Percentiles rank a stretch among this genome's conserved stretches.
Conservation (phyloP, 2,113 vertebrate species). For the Lethenteron reissneri region DNA sequence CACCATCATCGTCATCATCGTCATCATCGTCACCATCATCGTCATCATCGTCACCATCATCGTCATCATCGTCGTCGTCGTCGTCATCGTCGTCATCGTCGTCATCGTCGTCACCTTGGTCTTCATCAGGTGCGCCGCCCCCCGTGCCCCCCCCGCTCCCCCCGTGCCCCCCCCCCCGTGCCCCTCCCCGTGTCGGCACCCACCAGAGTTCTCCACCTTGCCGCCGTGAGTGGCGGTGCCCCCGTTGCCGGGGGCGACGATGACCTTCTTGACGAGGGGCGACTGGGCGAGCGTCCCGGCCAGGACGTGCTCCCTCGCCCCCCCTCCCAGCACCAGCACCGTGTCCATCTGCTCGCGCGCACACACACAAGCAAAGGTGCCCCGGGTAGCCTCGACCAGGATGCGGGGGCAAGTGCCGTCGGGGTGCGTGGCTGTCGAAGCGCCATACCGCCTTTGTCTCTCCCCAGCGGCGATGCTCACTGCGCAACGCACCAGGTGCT, state of each 20-base stretch:
- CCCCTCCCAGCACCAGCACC: conserved; percentile 55
- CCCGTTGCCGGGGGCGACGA: conserved; percentile 56
- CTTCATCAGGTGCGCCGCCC: neutral
- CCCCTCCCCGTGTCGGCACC: conserved; percentile 7
- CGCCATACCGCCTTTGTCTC: too few species aligned
- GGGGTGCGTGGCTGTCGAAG: too few species aligned
- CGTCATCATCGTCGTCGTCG: too few species aligned
- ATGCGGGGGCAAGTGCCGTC: neutral
- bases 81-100: too few species aligned
- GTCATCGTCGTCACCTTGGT: neutral
- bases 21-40: neutral
- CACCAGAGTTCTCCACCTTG: conserved; percentile 58
- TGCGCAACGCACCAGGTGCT: neutral
- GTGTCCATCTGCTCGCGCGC: conserved; percentile 16
- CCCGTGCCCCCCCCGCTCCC: neutral
- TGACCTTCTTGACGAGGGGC: conserved; percentile 34
- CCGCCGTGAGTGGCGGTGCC: conserved; percentile 38
- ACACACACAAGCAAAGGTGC: neutral
- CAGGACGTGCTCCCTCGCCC: conserved; percentile 56
- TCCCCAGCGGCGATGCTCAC: neutral
- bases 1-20: too few species aligned
- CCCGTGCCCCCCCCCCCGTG: neutral
- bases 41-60: neutral
- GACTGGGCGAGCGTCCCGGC: conserved; percentile 69
- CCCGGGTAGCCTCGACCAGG: neutral